Evolutionary conservation across 2,113 vertebrate species (phyloP).

Genomic region (Phalacrocorax pelagicus): DNA sequence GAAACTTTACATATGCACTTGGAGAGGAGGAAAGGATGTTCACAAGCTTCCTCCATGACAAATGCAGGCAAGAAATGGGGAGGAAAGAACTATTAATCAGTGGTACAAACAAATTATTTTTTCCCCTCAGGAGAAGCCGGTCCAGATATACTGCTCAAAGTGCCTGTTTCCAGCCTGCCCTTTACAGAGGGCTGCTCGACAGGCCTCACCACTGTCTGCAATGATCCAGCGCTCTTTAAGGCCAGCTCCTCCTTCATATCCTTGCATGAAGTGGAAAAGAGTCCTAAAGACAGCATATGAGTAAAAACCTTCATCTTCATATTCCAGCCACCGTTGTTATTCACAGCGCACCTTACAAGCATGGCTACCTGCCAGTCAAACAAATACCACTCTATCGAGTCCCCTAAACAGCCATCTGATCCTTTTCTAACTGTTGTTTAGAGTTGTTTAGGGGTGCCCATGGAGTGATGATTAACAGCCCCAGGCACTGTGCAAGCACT

Average conservation of each 20-base stretch:
- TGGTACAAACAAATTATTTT: not conserved
- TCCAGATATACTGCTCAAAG: not conserved
- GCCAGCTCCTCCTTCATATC: not conserved
- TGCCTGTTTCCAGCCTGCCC: not conserved
- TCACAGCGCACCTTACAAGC: not conserved
- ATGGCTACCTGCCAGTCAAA: slow-evolving; percentile 61
- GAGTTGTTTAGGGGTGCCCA: slow-evolving; percentile 33
- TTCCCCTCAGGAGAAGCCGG: not conserved
- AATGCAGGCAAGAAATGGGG: not conserved
- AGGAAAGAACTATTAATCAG: slow-evolving; percentile 36
- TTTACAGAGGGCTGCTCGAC: not conserved
- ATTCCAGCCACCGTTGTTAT: slow-evolving; percentile 21
- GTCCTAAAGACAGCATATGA: not conserved
- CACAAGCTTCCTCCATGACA: slow-evolving; percentile 1
- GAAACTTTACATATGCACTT: slow-evolving; percentile 16
- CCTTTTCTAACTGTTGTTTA: slow-evolving; percentile 35
- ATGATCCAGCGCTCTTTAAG: not conserved
- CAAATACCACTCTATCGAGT: not conserved
- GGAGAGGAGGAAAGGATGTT: slow-evolving; percentile 8
- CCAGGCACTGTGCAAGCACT: not conserved
- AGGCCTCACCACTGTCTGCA: not conserved
- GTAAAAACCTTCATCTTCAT: slow-evolving; percentile 31
- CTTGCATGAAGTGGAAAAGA: not conserved
- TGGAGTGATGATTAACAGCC: slow-evolving; percentile 24
- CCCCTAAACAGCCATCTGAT: slow-evolving; percentile 35